These are phyloP conservation scores for Pluvialis apricaria DNA, from an alignment of 2,113 vertebrate genomes.

Conservation along the genomic window DNA sequence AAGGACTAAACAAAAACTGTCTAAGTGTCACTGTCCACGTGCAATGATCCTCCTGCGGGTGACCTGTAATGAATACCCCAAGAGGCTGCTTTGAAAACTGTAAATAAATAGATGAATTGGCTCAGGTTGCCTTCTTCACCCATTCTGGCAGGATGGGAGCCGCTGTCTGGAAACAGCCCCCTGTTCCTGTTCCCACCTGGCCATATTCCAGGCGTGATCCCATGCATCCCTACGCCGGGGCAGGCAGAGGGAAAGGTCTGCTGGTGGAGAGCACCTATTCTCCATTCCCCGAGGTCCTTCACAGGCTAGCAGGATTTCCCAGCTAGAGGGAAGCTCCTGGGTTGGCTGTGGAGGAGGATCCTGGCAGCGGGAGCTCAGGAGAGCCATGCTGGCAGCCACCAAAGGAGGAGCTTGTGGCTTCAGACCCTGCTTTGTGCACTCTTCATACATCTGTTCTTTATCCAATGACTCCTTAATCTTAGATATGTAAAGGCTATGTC, in stretches of 20 bases:
- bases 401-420: background rate
- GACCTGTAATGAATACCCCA: background rate
- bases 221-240: background rate
- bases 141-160: background rate
- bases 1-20: background rate
- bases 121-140: background rate
- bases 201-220: background rate
- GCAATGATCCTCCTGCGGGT: background rate
- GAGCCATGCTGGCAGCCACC: background rate
- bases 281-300: fast-evolving
- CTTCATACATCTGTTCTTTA: background rate
- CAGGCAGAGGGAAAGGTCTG: background rate
- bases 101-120: background rate
- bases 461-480: too few relatives aligned
- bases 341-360: background rate
- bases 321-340: background rate
- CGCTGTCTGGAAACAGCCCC: background rate
- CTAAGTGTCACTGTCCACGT: background rate
- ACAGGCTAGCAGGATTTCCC: background rate
- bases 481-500: background rate
- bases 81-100: background rate
- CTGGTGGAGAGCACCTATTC: too few relatives aligned
- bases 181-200: background rate
- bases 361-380: background rate
- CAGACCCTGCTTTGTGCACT: background rate